Conservation (phyloP, 2,888 invertebrate genomes). For the Tortrix viridana region DNA sequence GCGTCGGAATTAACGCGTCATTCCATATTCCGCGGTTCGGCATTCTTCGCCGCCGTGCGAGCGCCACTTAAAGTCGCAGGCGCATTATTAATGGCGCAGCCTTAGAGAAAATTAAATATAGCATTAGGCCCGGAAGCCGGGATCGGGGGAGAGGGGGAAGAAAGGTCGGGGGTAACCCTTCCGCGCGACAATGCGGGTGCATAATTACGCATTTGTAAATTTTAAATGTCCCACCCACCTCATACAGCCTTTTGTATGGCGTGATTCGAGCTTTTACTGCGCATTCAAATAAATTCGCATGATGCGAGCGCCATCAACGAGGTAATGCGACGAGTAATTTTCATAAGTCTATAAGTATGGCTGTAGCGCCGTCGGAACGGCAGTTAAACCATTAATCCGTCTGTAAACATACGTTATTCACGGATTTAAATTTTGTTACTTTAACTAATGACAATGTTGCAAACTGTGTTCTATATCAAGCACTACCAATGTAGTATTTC, state of each 20-base stretch:
- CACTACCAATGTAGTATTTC: too few relatives aligned
- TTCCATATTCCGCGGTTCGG: constrained; percentile 50
- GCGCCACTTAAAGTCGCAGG: constrained; percentile 83
- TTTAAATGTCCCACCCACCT: constrained; percentile 82
- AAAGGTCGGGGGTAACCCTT: constrained; percentile 70
- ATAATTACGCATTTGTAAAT: constrained; percentile 85
- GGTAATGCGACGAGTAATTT: constrained; percentile 61
- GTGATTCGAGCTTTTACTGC: constrained; percentile 80
- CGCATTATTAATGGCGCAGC: constrained; percentile 84
- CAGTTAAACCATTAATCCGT: constrained; percentile 23
- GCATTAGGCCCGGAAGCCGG: constrained; percentile 83
- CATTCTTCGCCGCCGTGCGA: constrained; percentile 72
- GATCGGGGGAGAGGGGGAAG: constrained; percentile 62
- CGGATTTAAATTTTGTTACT: constrained; percentile 19
- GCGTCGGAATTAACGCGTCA: constrained; percentile 33
- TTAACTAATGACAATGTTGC: background rate
- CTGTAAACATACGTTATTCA: constrained; percentile 12
- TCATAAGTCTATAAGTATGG: constrained; percentile 50
- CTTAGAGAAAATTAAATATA: constrained; percentile 85
- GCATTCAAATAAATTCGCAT: constrained; percentile 71
- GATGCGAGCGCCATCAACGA: constrained; percentile 69
- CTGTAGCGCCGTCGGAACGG: constrained; percentile 6
- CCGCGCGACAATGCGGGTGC: constrained; percentile 82
- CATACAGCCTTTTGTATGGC: constrained; percentile 80
- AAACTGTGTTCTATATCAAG: background rate